Conservation (phyloP, 2,113 vertebrate species). For the Microcebus lehilahytsara region DNA sequence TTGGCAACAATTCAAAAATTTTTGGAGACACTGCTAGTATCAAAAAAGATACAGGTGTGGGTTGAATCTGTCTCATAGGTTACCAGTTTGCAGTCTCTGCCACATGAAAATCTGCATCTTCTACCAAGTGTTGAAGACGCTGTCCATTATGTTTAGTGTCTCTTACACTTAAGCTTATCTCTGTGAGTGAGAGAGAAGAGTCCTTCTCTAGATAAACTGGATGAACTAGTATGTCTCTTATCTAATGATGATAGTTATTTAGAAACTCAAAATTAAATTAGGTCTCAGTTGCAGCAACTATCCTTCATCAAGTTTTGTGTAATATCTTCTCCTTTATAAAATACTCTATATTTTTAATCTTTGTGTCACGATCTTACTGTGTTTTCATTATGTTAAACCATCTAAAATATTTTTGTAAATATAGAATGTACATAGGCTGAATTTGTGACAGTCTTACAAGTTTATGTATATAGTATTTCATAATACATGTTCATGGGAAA, state of each 20-base stretch:
- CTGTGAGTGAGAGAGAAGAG: neutral
- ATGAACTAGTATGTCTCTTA: neutral
- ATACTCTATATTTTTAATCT: neutral
- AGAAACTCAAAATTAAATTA: slow-evolving; percentile 28
- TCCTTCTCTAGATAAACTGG: slow-evolving; percentile 16
- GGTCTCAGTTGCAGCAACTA: neutral
- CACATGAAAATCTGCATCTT: neutral
- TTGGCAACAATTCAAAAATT: neutral
- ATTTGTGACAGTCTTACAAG: neutral
- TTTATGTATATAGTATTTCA: neutral
- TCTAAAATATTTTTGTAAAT: slow-evolving; percentile 13
- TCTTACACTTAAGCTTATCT: neutral
- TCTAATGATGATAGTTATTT: neutral
- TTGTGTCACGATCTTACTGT: neutral
- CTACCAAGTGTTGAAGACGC: neutral
- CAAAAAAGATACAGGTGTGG: neutral
- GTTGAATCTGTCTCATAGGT: neutral
- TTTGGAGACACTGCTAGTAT: neutral
- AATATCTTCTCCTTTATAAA: neutral
- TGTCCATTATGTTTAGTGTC: neutral
- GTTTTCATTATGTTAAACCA: neutral
- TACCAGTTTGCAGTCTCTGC: neutral
- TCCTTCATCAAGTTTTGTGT: neutral
- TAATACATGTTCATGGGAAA: neutral
- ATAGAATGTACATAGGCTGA: neutral